A percentile compares a stretch with the other conserved stretches of the same genome.
phyloP scores from a whole-genome alignment of 1,140 invertebrate genomes.

The Lanistes nyassanus region DNA sequence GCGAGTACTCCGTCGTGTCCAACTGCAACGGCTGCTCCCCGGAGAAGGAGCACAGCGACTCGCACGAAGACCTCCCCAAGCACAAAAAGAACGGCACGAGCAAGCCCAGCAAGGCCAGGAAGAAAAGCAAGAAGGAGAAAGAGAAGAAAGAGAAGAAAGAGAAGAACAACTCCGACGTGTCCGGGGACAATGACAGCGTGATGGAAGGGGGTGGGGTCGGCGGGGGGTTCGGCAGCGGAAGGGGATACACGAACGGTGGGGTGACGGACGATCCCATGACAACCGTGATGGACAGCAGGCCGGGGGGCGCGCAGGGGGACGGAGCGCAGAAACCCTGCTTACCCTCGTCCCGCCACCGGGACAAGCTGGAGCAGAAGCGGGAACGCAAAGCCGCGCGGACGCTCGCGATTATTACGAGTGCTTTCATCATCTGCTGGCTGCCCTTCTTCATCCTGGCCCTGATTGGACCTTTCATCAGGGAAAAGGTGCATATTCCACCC shows the following conservation, averaged over 20 bases:
- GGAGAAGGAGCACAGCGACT: slow-evolving; percentile 16
- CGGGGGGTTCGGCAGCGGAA: background rate
- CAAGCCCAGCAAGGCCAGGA: slow-evolving; percentile 11
- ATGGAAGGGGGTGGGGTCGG: background rate
- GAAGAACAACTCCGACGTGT: slow-evolving; percentile 15
- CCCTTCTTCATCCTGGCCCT: slow-evolving; percentile 66
- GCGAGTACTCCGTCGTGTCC: slow-evolving; percentile 39
- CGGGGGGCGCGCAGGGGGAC: slow-evolving; percentile 27
- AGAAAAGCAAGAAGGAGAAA: slow-evolving; percentile 1
- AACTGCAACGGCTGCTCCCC: slow-evolving; percentile 40
- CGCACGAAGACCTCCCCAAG: slow-evolving; percentile 8
- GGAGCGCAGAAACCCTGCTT: slow-evolving; percentile 35
- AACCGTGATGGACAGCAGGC: background rate
- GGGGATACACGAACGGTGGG: slow-evolving; percentile 18
- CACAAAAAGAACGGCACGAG: slow-evolving; percentile 8
- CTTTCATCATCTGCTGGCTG: slow-evolving; percentile 66
- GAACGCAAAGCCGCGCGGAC: slow-evolving; percentile 69
- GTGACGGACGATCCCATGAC: slow-evolving; percentile 17
- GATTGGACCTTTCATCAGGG: slow-evolving; percentile 53
- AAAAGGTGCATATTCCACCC: slow-evolving; percentile 55
- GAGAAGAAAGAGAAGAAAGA: slow-evolving; percentile 2
- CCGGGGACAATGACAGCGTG: slow-evolving; percentile 20
- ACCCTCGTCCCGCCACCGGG: slow-evolving; percentile 33
- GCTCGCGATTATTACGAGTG: slow-evolving; percentile 68
- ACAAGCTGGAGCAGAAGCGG: slow-evolving; percentile 67